These are phyloP conservation scores for Neofelis nebulosa DNA, from an alignment of 2,113 vertebrate genomes.

Conservation along the genomic window DNA sequence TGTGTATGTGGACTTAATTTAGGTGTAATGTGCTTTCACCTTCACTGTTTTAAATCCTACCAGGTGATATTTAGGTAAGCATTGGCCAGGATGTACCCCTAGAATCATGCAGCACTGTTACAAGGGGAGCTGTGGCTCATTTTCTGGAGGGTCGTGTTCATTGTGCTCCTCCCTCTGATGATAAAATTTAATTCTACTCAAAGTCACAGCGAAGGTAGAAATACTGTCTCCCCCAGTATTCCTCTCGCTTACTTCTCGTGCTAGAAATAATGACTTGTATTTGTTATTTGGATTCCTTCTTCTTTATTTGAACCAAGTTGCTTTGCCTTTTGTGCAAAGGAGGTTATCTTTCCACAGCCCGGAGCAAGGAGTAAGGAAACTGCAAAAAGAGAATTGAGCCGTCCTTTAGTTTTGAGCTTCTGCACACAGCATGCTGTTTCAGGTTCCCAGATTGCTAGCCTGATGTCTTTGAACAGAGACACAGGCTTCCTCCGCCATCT, in stretches of 20 bases:
- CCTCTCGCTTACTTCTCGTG: not conserved
- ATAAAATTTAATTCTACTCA: not conserved
- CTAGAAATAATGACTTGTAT: not conserved
- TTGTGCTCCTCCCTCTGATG: not conserved
- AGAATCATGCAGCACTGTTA: not conserved
- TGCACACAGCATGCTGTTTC: not conserved
- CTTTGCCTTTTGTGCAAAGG: not conserved
- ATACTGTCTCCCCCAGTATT: not conserved
- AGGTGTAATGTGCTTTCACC: not conserved
- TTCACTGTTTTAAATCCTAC: not conserved
- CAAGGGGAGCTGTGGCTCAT: not conserved
- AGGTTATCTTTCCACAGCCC: not conserved
- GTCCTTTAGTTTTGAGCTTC: not conserved
- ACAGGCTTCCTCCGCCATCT: not conserved
- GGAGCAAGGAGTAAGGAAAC: not conserved
- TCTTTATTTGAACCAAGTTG: not conserved
- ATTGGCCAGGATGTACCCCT: not conserved
- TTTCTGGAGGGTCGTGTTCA: not conserved
- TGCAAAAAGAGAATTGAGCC: not conserved
- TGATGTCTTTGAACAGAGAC: not conserved
- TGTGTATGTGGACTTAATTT: not conserved
- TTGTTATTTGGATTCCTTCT: conserved; percentile 17
- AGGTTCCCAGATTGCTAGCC: not conserved
- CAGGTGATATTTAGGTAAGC: not conserved
- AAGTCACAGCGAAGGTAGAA: not conserved